Evolutionary conservation across 1,140 invertebrate species (phyloP).

Genomic region (Archivesica marissinica): DNA sequence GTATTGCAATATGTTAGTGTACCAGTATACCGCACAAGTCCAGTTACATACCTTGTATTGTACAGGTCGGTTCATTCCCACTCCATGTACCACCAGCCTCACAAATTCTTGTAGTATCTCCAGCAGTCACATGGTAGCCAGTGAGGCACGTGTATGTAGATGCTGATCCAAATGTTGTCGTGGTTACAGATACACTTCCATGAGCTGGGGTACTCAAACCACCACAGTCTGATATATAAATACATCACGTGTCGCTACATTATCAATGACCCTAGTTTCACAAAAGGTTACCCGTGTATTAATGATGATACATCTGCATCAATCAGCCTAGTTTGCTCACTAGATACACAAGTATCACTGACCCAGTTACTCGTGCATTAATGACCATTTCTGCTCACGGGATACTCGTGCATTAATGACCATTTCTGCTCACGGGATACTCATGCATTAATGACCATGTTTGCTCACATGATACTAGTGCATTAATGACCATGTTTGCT

Average conservation of each 20-base stretch:
- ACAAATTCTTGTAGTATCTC: neutral
- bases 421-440: neutral
- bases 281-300: too few species aligned
- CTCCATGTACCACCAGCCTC: conserved; percentile 10
- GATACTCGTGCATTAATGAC: neutral
- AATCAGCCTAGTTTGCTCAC: too few species aligned
- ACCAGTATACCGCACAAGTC: neutral
- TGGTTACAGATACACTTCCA: conserved; percentile 1
- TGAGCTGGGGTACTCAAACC: neutral
- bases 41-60: conserved; percentile 7
- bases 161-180: conserved; percentile 54
- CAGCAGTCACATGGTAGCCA: conserved; percentile 59
- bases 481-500: neutral
- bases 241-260: too few species aligned
- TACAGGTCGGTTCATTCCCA: conserved; percentile 22
- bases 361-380: too few species aligned
- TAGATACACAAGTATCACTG: too few species aligned
- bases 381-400: neutral
- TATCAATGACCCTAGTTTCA: too few species aligned
- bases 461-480: neutral
- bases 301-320: too few species aligned
- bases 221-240: conserved; percentile 27
- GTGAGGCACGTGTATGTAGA: conserved; percentile 65
- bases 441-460: neutral
- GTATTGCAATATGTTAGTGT: too few species aligned